Evolutionary conservation across 2,113 vertebrate genomes (phyloP), one percentile per base, ranked within the genome.

Genomic region (Speoplatyrhinus poulsoni): DNA sequence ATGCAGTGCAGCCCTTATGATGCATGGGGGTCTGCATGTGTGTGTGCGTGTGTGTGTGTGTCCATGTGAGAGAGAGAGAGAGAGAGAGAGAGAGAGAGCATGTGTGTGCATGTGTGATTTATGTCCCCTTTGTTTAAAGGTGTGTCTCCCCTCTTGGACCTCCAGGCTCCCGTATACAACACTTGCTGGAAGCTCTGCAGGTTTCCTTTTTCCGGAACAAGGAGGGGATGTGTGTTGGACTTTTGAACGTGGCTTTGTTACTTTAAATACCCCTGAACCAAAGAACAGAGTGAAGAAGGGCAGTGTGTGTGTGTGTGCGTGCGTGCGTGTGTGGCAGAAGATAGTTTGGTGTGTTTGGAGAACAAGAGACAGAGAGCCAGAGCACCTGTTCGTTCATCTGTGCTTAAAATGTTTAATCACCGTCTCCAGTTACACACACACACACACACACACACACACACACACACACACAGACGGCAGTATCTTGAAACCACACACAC

Each of bases 361-460:
- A 85, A 82, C 72, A 81, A 85, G 80, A 83, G 80, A 81, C 65
- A 73, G 78, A 52, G 64, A 81, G 69, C 77, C 58, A 78, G 62
- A 79, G 82, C 91, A 93, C 90, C 93, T 93, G 93, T 93, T 80
- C 81, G 86, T 88, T 91, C 84, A 88, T 90, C 88, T 89, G 82
- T 85, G 89, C 82, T 83, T 81, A 66, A 78, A 88, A 83, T 78
- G 46, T 88, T 90, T 89, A 93, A 90, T 88, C 85, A 84, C 82
- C 71, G 73, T 88, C 88, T 93, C 89, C 76, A 57, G 87, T 93
- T 93, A 85, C 88, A 48, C 65, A 57, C 68, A 60, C 60, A 63
- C 56, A 72, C 59, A 69, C 41, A 26, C 41, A 62, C 56, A 33
- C 12, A 10, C 52, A 26, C 26, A 26, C 26, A 2, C 26, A 26